phyloP scores from a whole-genome alignment of 1,140 invertebrate species.

The Samia ricini region DNA sequence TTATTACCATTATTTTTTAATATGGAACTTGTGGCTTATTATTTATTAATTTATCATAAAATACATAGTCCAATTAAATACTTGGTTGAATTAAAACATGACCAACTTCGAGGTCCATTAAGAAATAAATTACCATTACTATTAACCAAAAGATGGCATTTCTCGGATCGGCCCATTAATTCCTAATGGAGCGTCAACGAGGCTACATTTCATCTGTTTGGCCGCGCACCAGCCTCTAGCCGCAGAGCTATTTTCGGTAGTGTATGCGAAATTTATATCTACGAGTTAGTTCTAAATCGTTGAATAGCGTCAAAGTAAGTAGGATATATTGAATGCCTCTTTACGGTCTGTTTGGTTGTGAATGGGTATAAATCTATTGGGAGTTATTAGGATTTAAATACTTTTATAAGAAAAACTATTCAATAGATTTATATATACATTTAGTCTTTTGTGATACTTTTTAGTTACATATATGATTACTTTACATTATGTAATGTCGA shows the following conservation, averaged over 20 bases:
- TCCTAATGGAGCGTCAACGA: constrained; percentile 64
- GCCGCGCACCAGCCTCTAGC: constrained; percentile 61
- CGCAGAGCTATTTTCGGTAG: constrained; percentile 66
- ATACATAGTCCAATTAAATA: background rate
- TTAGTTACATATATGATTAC: too few species aligned
- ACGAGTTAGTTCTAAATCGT: constrained; percentile 67
- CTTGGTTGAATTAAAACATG: constrained; percentile 5
- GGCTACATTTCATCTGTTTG: constrained; percentile 71
- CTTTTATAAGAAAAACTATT: too few species aligned
- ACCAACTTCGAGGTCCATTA: constrained; percentile 35
- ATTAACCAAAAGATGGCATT: constrained; percentile 71
- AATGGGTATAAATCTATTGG: constrained; percentile 15
- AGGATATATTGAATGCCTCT: constrained; percentile 56
- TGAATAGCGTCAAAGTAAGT: constrained; percentile 61
- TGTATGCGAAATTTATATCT: constrained; percentile 68
- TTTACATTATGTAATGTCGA: too few species aligned
- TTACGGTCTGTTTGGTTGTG: constrained; percentile 49
- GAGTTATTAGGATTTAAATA: constrained; percentile 6
- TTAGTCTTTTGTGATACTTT: too few species aligned
- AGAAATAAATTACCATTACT: constrained; percentile 57
- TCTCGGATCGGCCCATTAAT: constrained; percentile 72
- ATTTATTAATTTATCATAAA: background rate
- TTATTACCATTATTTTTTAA: too few species aligned
- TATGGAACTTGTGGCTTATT: too few species aligned
- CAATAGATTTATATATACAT: too few species aligned